A percentile compares a stretch with the other conserved stretches of the same genome.
phyloP scores from a whole-genome alignment of 2,888 invertebrate genomes.

The Limnephilus marmoratus region DNA sequence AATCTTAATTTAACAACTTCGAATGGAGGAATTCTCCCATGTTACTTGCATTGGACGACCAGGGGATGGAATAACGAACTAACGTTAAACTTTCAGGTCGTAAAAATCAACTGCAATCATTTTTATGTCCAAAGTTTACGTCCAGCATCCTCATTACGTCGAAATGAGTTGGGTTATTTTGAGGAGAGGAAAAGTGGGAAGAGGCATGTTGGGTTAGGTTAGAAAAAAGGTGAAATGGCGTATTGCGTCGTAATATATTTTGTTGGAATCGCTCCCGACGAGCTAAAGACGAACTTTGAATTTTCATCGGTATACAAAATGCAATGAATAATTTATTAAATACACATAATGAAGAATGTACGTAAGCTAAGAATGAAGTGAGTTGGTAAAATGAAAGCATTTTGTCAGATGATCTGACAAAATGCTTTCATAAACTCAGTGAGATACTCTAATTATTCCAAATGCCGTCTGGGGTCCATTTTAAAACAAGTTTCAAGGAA shows the following conservation, averaged over 20 bases:
- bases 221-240: background rate
- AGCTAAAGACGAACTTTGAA: too few species aligned
- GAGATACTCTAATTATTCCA: too few species aligned
- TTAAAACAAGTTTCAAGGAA: background rate
- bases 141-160: conserved; percentile 14
- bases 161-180: conserved; percentile 1
- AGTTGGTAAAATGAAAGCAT: too few species aligned
- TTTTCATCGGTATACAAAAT: too few species aligned
- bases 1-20: background rate
- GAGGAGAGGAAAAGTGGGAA: background rate
- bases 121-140: conserved; percentile 14
- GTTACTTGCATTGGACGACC: background rate
- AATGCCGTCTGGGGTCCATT: background rate
- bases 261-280: background rate
- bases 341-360: too few species aligned
- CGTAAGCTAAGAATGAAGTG: too few species aligned
- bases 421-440: too few species aligned
- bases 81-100: conserved; percentile 30
- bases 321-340: too few species aligned
- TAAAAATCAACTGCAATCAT: conserved; percentile 24
- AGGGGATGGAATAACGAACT: background rate
- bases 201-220: background rate
- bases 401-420: too few species aligned
- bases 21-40: background rate
- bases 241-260: background rate